Evolutionary conservation across 1,140 invertebrate species (phyloP).

Genomic region (Lordiphosa stackelbergi): DNA sequence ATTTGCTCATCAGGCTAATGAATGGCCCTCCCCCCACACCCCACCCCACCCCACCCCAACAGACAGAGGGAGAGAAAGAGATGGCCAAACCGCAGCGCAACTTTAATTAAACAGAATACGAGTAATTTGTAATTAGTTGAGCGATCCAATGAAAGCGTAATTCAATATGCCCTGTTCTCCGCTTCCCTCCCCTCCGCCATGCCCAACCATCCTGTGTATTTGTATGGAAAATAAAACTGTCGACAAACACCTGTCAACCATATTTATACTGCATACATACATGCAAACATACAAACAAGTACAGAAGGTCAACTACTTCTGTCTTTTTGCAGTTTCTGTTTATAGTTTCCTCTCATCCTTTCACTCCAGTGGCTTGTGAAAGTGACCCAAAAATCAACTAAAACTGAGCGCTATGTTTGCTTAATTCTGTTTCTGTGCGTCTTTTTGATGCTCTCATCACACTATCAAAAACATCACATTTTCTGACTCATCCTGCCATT

Average conservation of each 20-base stretch:
- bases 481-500: no score
- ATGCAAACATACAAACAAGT: background rate
- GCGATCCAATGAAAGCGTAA: constrained; percentile 23
- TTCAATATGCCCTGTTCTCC: constrained; percentile 17
- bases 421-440: no score
- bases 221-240: constrained; percentile 23
- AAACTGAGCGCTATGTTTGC: no score
- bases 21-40: background rate
- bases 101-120: constrained; percentile 57
- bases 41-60: background rate
- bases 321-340: no score
- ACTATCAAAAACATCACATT: no score
- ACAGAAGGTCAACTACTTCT: no score
- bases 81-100: constrained; percentile 30
- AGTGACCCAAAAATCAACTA: no score
- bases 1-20: constrained; percentile 10
- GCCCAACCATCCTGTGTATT: background rate
- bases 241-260: constrained; percentile 45
- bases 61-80: constrained; percentile 11
- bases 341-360: no score
- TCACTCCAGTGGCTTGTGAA: no score
- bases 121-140: constrained; percentile 39
- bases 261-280: background rate
- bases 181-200: no score
- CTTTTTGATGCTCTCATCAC: no score